These are phyloP conservation scores for Monoplex corrugatus DNA, from an alignment of 2,888 invertebrate species.

Conservation along the genomic window DNA sequence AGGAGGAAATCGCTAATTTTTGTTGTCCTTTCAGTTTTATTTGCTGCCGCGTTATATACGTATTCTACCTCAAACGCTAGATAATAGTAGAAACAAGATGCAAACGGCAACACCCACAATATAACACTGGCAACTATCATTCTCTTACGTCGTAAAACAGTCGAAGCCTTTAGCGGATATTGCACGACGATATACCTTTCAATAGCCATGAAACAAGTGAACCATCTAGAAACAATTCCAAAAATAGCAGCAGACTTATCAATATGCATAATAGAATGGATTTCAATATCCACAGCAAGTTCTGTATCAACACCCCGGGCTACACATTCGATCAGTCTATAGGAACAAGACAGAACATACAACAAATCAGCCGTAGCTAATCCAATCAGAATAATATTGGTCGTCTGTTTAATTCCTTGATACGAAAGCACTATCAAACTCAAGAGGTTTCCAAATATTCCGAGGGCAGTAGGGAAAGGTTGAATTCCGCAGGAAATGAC, in stretches of 20 bases:
- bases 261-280: neutral
- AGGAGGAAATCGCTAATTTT: neutral
- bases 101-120: neutral
- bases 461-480: neutral
- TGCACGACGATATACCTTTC: neutral
- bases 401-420: neutral
- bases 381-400: neutral
- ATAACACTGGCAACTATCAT: neutral
- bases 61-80: neutral
- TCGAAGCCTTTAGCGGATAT: neutral
- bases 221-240: neutral
- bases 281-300: neutral
- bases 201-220: neutral
- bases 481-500: neutral
- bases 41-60: neutral
- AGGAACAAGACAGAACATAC: neutral
- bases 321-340: neutral
- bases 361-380: neutral
- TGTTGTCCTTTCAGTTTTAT: neutral
- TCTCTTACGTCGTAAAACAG: neutral
- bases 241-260: neutral
- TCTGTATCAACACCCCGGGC: neutral
- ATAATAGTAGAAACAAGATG: neutral
- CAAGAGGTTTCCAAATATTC: neutral
- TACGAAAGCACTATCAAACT: neutral